Percentiles rank a stretch among this genome's conserved stretches.
Conservation (phyloP, 2,888 invertebrate species). For the Chaetogeoica ovagalla region DNA sequence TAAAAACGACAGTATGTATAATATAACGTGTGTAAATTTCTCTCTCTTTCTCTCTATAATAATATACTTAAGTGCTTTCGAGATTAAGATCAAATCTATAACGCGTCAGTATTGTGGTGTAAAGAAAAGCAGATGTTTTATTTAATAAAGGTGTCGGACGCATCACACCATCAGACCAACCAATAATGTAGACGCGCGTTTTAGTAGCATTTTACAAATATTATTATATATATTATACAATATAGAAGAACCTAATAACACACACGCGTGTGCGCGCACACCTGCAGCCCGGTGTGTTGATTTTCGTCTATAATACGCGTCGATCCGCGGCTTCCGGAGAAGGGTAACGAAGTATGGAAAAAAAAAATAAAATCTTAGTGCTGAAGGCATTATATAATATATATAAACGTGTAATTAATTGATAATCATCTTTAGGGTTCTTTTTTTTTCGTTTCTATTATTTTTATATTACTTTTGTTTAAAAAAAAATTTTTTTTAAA, state of each 20-base stretch:
- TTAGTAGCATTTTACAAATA: too few relatives aligned
- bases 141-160: slow-evolving; percentile 47
- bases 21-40: not conserved
- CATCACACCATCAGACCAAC: not conserved
- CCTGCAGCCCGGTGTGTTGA: slow-evolving; percentile 51
- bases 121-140: slow-evolving; percentile 51
- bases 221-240: not conserved
- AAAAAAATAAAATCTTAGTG: slow-evolving; percentile 37
- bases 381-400: slow-evolving; percentile 28
- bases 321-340: slow-evolving; percentile 32
- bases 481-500: not conserved
- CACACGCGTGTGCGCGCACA: not conserved
- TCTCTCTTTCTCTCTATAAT: not conserved
- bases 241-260: not conserved
- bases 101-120: slow-evolving; percentile 38
- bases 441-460: slow-evolving; percentile 17
- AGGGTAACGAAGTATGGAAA: not conserved
- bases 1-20: slow-evolving; percentile 1
- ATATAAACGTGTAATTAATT: slow-evolving; percentile 51
- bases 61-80: slow-evolving; percentile 20
- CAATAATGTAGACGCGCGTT: not conserved
- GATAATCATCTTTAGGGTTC: slow-evolving; percentile 45
- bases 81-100: slow-evolving; percentile 40
- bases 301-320: slow-evolving; percentile 10
- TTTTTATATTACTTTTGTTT: not conserved